A percentile compares a stretch with the other conserved stretches of the same genome.
phyloP scores from a whole-genome alignment of 1,140 invertebrate genomes.

The Drosophila paulistorum region DNA sequence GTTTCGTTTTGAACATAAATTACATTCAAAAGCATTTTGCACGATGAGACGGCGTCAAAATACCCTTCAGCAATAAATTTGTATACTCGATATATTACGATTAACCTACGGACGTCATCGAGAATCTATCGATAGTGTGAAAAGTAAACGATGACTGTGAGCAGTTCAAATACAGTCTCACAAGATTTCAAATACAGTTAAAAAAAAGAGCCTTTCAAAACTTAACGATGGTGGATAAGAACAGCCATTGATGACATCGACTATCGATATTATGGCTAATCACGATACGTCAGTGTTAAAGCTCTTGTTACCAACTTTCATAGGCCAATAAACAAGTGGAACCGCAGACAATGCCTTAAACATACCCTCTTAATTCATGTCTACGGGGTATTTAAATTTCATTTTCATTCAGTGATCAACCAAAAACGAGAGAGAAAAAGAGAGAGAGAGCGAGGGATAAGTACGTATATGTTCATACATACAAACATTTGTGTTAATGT shows the following conservation, averaged over 20 bases:
- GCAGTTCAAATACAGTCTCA: too few species aligned
- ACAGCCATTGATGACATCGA: too few species aligned
- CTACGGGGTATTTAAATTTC: constrained; percentile 34
- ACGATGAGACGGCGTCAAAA: background rate
- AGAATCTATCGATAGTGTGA: too few species aligned
- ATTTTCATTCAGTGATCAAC: constrained; percentile 52
- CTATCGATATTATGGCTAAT: too few species aligned
- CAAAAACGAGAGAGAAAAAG: background rate
- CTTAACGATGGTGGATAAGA: too few species aligned
- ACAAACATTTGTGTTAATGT: background rate
- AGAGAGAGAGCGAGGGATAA: constrained; percentile 28
- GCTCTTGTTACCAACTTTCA: too few species aligned
- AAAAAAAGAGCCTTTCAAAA: too few species aligned
- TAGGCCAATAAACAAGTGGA: too few species aligned
- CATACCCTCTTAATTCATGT: background rate
- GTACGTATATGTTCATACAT: constrained; percentile 1
- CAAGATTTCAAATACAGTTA: too few species aligned
- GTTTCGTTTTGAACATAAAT: constrained; percentile 40
- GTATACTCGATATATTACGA: background rate
- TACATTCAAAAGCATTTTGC: constrained; percentile 1
- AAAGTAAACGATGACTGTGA: too few species aligned
- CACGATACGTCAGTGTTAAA: too few species aligned
- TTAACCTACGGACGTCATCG: too few species aligned
- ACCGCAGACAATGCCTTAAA: background rate
- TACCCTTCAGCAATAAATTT: background rate